Evolutionary conservation across 2,113 vertebrate genomes (phyloP).

Genomic region (Strix aluco): DNA sequence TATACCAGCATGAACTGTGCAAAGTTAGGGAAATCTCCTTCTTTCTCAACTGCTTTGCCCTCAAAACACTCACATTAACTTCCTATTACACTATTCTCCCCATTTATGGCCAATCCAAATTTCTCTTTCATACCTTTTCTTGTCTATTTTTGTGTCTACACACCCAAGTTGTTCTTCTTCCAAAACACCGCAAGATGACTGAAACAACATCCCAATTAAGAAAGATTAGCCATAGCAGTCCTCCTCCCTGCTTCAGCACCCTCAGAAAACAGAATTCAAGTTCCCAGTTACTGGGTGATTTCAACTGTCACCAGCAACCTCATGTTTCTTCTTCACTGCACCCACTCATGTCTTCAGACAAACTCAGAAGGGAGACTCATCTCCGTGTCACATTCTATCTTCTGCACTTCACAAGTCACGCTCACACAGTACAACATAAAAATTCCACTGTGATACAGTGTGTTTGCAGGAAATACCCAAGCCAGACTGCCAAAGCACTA

Average conservation of each 20-base stretch:
- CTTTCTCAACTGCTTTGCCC: neutral
- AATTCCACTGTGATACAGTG: neutral
- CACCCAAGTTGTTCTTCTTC: neutral
- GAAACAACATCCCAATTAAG: neutral
- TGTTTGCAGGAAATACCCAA: neutral
- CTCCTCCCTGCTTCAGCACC: neutral
- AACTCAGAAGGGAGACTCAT: neutral
- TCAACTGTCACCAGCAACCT: constrained; percentile 15
- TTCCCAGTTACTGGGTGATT: neutral
- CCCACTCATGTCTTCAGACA: constrained; percentile 3
- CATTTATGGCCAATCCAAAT: neutral
- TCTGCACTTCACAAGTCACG: constrained; percentile 13
- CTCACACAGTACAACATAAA: neutral
- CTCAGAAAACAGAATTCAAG: neutral
- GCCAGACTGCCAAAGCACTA: neutral
- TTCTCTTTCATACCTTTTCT: neutral
- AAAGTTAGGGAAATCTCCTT: neutral
- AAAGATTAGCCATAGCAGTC: neutral
- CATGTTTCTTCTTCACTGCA: neutral
- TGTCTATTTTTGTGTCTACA: neutral
- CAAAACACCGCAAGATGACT: neutral
- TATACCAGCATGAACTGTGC: accelerated
- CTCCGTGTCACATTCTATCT: neutral
- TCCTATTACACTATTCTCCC: neutral
- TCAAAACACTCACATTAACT: neutral